These are phyloP conservation scores for Notolabrus celidotus DNA, from an alignment of 2,797 vertebrate genomes.

Conservation along the genomic window DNA sequence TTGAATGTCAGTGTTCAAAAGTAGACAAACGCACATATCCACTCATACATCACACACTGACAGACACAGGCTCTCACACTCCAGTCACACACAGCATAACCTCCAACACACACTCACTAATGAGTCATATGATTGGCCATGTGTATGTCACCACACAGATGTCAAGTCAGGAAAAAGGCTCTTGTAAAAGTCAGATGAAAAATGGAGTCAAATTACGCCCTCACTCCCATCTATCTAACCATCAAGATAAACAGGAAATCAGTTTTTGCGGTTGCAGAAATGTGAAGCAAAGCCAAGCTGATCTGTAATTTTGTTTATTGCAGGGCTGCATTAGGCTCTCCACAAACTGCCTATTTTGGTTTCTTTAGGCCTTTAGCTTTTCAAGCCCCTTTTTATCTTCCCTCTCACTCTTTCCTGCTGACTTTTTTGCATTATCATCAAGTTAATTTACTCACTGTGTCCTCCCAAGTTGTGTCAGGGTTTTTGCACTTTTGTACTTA, in stretches of 20 bases:
- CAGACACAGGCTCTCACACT: constrained; percentile 17
- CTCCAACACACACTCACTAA: constrained; percentile 34
- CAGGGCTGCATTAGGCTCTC: constrained; percentile 64
- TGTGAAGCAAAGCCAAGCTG: constrained; percentile 62
- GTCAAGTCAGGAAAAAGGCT: constrained; percentile 46
- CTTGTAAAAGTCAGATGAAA: constrained; percentile 52
- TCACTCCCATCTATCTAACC: constrained; percentile 26
- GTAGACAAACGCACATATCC: constrained; percentile 39
- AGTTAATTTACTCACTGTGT: constrained; percentile 39
- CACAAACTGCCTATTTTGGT: constrained; percentile 65
- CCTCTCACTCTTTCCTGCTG: constrained; percentile 39
- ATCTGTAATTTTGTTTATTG: constrained; percentile 77
- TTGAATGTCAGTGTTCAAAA: constrained; percentile 42
- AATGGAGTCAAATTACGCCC: constrained; percentile 52
- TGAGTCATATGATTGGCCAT: constrained; percentile 47
- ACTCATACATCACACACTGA: constrained; percentile 29
- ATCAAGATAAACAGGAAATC: constrained; percentile 75
- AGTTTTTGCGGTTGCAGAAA: constrained; percentile 54
- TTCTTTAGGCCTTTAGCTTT: constrained; percentile 39
- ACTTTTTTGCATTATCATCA: constrained; percentile 53
- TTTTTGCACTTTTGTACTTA: constrained; percentile 44
- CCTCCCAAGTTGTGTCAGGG: constrained; percentile 32
- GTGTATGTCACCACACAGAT: constrained; percentile 46
- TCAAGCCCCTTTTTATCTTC: constrained; percentile 49
- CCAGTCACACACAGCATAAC: constrained; percentile 9